Evolutionary conservation across 1,140 invertebrate species (phyloP), one percentile per base, ranked within the genome.

Genomic region (Druon quercuslanigerum): DNA sequence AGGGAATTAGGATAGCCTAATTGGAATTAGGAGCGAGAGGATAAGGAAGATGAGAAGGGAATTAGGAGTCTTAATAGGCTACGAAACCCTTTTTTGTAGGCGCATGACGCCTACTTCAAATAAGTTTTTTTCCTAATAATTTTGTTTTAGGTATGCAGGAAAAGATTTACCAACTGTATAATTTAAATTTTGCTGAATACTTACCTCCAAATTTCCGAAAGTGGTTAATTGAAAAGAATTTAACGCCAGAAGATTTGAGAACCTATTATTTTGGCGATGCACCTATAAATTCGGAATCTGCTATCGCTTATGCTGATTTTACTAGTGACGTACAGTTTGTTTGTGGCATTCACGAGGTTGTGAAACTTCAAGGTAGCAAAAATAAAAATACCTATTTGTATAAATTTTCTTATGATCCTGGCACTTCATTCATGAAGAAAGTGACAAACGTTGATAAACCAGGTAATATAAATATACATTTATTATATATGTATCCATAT

Each of bases 361-460:
- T 88, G 8, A 80, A 91, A 74, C 79, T 89, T 6, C 91, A 93
- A 16, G 77, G 86, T 0, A 40, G 4, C 12, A 66, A 40, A 40
- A 66, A n/a, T 9, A 14, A 11, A 17, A 80, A 73, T 3, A 87
- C 91, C 3, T 94, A 92, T 75, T 85, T 92, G 52, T 93, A 93
- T 73, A 85, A 86, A 78, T 93, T 94, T 84, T 87, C 89, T 50
- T 92, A 89, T 56, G 85, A 90, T 1, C 79, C 79, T 50, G 25
- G 70, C 13, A 7, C 70, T 2, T 54, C 82, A n/a, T 60, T 81
- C 54, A 13, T 82, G 3, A 83, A 83, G 33, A 79, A 17, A 57
- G 54, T 83, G 0, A 76, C 72, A 40, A 57, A 71, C 2, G 25
- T 83, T 16, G 73, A 79, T 17, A 19, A 79, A 33, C n/a, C 77